Evolutionary conservation across 1,140 invertebrate genomes (phyloP).

Genomic region (Planococcus citri): DNA sequence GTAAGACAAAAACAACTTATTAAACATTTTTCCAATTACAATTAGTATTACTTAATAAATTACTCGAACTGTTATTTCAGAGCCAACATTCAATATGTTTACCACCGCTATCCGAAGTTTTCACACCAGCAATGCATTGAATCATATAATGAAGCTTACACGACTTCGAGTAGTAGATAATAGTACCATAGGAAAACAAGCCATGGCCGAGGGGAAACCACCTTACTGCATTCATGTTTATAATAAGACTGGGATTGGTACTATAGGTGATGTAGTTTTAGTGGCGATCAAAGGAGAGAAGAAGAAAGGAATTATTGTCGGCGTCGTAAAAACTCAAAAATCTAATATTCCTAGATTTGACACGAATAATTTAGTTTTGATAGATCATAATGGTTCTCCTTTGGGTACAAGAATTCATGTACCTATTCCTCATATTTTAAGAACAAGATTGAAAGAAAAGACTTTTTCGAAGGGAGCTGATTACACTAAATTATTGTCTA

Average conservation of each 20-base stretch:
- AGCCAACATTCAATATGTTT: not conserved
- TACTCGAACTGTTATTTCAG: no score
- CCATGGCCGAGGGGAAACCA: conserved; percentile 84
- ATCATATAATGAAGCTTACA: conserved; percentile 43
- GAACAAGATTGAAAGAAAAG: conserved; percentile 71
- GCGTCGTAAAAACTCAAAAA: conserved; percentile 71
- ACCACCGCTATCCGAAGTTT: conserved; percentile 15
- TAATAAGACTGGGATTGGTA: conserved; percentile 56
- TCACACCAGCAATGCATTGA: conserved; percentile 22
- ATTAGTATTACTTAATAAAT: no score
- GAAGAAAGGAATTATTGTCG: conserved; percentile 90
- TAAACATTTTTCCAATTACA: no score
- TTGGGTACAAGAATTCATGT: conserved; percentile 87
- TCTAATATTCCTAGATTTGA: conserved; percentile 83
- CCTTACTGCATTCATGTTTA: conserved; percentile 81
- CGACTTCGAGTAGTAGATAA: conserved; percentile 89
- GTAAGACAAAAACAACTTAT: no score
- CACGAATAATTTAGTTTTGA: conserved; percentile 90
- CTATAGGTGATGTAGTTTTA: conserved; percentile 71
- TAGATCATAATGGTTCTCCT: conserved; percentile 87
- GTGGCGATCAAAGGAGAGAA: conserved; percentile 95
- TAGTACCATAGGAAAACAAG: conserved; percentile 81
- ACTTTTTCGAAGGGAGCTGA: conserved; percentile 73
- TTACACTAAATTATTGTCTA: conserved; percentile 87
- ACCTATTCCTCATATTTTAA: conserved; percentile 83